A percentile compares a stretch with the other conserved stretches of the same genome.
These are phyloP conservation scores for Luperina nickerlii DNA, from an alignment of 2,888 invertebrate genomes.

Conservation along the genomic window DNA sequence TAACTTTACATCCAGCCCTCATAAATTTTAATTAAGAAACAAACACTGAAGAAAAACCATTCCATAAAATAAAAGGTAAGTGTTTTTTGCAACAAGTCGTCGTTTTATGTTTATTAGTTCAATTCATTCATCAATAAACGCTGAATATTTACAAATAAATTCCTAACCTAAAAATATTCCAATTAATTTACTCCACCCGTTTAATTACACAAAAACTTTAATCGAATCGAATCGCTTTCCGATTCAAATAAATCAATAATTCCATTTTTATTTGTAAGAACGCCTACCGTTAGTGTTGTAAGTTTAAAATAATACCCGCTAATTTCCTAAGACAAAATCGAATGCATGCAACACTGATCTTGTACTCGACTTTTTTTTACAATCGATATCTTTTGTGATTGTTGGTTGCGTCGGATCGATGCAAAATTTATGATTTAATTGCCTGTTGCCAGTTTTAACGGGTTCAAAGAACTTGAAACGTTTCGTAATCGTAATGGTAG, in stretches of 20 bases:
- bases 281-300: constrained; percentile 68
- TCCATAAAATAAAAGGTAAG: constrained; percentile 6
- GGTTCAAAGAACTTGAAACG: constrained; percentile 67
- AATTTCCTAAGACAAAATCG: constrained; percentile 83
- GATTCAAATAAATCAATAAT: constrained; percentile 77
- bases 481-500: constrained; percentile 66
- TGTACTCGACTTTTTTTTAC: constrained; percentile 74
- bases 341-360: constrained; percentile 81
- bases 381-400: constrained; percentile 88
- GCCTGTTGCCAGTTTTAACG: constrained; percentile 77
- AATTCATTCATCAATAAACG: constrained; percentile 10
- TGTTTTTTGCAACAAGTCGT: constrained; percentile 5
- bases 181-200: constrained; percentile 65
- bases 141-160: constrained; percentile 32
- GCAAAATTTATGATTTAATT: constrained; percentile 90
- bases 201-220: constrained; percentile 74
- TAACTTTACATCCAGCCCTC: not conserved
- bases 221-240: constrained; percentile 74
- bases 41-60: constrained; percentile 18
- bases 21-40: constrained; percentile 37
- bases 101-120: constrained; percentile 4
- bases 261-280: constrained; percentile 72
- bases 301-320: constrained; percentile 69
- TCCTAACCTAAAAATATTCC: constrained; percentile 61
- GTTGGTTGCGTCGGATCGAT: constrained; percentile 87